Conservation (phyloP, 2,888 invertebrate genomes). For the Druceiella hillmani region DNA sequence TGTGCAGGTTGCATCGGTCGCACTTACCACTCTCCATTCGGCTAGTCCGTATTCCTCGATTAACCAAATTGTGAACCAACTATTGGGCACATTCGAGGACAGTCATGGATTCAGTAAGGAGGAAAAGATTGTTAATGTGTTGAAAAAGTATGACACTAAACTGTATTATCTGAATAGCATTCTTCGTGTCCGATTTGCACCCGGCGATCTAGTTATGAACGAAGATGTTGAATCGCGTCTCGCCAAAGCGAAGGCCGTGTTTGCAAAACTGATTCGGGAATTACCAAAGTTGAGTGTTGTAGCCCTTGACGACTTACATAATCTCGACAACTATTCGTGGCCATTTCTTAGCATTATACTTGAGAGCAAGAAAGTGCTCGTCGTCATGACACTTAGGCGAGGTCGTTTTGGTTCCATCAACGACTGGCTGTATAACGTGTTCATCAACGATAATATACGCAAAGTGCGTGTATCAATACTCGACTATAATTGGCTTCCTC, state of each 20-base stretch:
- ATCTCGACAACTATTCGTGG: constrained; percentile 44
- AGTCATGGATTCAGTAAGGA: constrained; percentile 38
- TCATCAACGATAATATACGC: constrained; percentile 36
- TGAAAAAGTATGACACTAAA: constrained; percentile 35
- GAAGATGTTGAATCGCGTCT: constrained; percentile 35
- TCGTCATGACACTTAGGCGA: constrained; percentile 35
- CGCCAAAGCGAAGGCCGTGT: constrained; percentile 37
- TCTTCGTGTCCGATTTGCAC: constrained; percentile 48
- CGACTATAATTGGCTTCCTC: constrained; percentile 35
- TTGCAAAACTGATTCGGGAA: constrained; percentile 34
- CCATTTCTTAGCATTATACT: constrained; percentile 39
- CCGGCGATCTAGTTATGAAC: constrained; percentile 36
- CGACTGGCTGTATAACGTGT: constrained; percentile 40
- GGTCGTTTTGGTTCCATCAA: constrained; percentile 38
- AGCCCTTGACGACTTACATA: constrained; percentile 47
- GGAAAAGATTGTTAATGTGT: constrained; percentile 35
- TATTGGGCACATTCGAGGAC: constrained; percentile 36
- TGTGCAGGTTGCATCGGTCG: constrained; percentile 30
- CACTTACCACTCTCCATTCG: constrained; percentile 39
- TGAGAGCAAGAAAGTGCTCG: constrained; percentile 33
- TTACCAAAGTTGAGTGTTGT: constrained; percentile 34
- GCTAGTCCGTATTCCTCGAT: constrained; percentile 40
- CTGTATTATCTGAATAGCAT: constrained; percentile 52
- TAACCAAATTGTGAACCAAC: constrained; percentile 42
- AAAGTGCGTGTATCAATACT: constrained; percentile 43